phyloP scores from a whole-genome alignment of 2,113 vertebrate species.

The Podarcis muralis region DNA sequence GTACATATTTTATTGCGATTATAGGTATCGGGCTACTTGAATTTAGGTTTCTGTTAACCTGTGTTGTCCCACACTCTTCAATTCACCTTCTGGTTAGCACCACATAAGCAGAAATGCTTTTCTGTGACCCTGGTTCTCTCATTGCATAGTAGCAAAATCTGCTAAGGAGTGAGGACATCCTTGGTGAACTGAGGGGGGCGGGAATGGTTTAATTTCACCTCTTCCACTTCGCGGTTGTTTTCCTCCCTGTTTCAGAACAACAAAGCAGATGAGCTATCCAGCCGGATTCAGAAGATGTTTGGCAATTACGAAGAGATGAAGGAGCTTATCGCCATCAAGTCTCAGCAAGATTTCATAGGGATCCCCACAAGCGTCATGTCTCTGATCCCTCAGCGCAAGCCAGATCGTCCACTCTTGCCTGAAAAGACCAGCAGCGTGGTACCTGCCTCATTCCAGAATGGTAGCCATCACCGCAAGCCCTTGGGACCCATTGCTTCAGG shows the following conservation, averaged over 20 bases:
- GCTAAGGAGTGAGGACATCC: neutral
- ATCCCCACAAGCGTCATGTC: constrained; percentile 61
- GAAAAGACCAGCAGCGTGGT: constrained; percentile 64
- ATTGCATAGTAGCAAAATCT: neutral
- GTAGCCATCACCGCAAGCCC: constrained; percentile 60
- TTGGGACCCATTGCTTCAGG: constrained; percentile 52
- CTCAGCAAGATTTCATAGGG: constrained; percentile 69
- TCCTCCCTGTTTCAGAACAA: constrained; percentile 79
- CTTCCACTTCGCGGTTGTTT: constrained; percentile 2
- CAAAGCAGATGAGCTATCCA: constrained; percentile 92
- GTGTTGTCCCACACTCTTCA: neutral
- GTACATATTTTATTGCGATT: neutral
- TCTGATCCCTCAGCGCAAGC: constrained; percentile 61
- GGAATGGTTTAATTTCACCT: neutral
- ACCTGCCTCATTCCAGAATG: constrained; percentile 72
- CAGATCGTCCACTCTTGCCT: constrained; percentile 52
- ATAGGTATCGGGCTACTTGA: neutral
- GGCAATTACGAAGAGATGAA: constrained; percentile 92
- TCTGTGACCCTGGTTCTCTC: neutral
- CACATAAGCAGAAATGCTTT: neutral
- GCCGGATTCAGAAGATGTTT: constrained; percentile 90
- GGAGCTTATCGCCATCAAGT: constrained; percentile 76
- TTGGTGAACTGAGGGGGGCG: neutral
- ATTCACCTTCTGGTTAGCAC: neutral
- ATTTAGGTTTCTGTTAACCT: neutral